Percentiles rank a stretch among this genome's conserved stretches.
phyloP scores from a whole-genome alignment of 2,888 invertebrate species.

The Papilio protenor region DNA sequence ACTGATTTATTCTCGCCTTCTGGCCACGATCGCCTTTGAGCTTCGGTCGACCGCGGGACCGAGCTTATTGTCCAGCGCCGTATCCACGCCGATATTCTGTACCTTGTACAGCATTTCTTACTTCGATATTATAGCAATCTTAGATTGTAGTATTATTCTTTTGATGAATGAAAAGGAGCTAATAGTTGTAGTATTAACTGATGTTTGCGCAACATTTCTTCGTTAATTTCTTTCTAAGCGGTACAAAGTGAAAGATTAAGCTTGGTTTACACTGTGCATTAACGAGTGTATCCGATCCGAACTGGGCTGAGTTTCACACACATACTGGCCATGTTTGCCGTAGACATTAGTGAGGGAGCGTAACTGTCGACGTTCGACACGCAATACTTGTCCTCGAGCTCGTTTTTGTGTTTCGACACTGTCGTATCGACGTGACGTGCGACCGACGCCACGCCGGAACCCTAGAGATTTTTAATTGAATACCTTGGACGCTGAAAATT shows the following conservation, averaged over 20 bases:
- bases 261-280: constrained; percentile 70
- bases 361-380: constrained; percentile 74
- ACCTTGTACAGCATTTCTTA: constrained; percentile 6
- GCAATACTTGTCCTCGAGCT: constrained; percentile 48
- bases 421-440: constrained; percentile 30
- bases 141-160: neutral
- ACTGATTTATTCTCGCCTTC: constrained; percentile 79
- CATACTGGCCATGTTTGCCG: constrained; percentile 66
- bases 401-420: constrained; percentile 47
- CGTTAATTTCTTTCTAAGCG: constrained; percentile 76
- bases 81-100: constrained; percentile 53
- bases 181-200: constrained; percentile 62
- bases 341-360: constrained; percentile 68
- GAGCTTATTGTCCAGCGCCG: constrained; percentile 60
- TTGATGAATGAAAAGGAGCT: constrained; percentile 57
- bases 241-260: constrained; percentile 80
- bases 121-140: neutral
- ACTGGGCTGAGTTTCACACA: constrained; percentile 77
- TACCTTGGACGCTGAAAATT: constrained; percentile 48
- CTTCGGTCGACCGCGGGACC: constrained; percentile 59
- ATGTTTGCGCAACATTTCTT: constrained; percentile 70
- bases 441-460: constrained; percentile 15
- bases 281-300: constrained; percentile 70
- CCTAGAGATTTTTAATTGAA: constrained; percentile 46
- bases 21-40: constrained; percentile 68